Evolutionary conservation across 1,140 invertebrate species (phyloP).

Genomic region (Trialeurodes vaporariorum): DNA sequence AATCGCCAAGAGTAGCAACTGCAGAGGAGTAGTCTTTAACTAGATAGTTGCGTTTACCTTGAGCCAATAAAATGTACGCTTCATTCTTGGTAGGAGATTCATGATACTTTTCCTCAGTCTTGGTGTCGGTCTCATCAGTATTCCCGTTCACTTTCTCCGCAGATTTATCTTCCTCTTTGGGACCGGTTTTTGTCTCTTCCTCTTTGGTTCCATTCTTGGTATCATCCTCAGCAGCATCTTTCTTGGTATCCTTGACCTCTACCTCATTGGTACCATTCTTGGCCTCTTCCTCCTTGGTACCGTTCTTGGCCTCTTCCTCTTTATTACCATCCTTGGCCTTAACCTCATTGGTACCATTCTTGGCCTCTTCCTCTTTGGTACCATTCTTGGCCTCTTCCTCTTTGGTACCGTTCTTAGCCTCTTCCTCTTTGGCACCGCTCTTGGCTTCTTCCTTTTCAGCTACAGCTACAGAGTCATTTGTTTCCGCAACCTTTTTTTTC

Average conservation of each 20-base stretch:
- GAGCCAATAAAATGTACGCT: constrained; percentile 5
- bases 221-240: neutral
- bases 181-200: constrained; percentile 5
- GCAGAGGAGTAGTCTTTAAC: constrained; percentile 67
- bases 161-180: constrained; percentile 7
- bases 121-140: constrained; percentile 6
- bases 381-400: too few species aligned
- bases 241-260: neutral
- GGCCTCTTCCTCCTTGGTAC: constrained; percentile 3
- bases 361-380: too few species aligned
- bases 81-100: constrained; percentile 3
- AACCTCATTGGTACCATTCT: too few species aligned
- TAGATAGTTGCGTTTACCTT: constrained; percentile 37
- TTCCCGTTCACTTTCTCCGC: constrained; percentile 14
- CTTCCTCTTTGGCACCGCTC: too few species aligned
- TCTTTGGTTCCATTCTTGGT: constrained; percentile 3
- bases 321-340: too few species aligned
- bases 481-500: neutral
- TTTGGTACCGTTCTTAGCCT: too few species aligned
- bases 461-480: too few species aligned
- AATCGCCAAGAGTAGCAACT: constrained; percentile 59
- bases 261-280: neutral
- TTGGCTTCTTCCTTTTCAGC: too few species aligned
- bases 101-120: constrained; percentile 8
- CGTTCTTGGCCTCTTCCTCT: too few species aligned